phyloP scores from a whole-genome alignment of 1,140 invertebrate species.

The Drosophila pseudoananassae region DNA sequence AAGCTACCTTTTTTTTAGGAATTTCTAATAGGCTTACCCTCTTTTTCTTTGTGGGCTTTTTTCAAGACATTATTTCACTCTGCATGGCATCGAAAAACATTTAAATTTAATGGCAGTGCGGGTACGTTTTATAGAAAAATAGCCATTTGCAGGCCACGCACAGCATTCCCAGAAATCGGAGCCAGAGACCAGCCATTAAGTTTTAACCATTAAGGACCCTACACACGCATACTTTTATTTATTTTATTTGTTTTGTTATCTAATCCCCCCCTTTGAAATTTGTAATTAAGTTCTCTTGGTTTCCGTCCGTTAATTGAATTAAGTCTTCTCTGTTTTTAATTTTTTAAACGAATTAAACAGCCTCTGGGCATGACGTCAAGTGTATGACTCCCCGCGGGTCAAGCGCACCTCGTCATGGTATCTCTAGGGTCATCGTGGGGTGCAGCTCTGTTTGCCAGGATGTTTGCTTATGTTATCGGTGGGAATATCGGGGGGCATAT shows the following conservation, averaged over 20 bases:
- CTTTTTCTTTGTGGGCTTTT: slow-evolving; percentile 1
- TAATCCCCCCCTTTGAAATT: not conserved
- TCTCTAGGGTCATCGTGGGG: not conserved
- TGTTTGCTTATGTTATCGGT: slow-evolving; percentile 56
- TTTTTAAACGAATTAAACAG: slow-evolving; percentile 62
- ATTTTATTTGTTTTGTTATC: not conserved
- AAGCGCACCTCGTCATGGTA: slow-evolving; percentile 9
- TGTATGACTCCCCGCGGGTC: slow-evolving; percentile 30
- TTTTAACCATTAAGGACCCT: slow-evolving; percentile 44
- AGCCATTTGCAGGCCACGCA: not conserved
- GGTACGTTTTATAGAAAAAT: slow-evolving; percentile 61
- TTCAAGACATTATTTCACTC: not conserved
- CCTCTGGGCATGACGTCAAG: slow-evolving; percentile 19
- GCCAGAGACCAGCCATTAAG: slow-evolving; percentile 43
- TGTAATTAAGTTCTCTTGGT: slow-evolving; percentile 44
- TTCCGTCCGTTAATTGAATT: slow-evolving; percentile 68
- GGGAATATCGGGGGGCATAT: not conserved
- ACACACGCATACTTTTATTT: slow-evolving; percentile 7
- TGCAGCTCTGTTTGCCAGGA: slow-evolving; percentile 48
- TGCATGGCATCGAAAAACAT: slow-evolving; percentile 71
- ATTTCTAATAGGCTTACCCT: slow-evolving; percentile 73
- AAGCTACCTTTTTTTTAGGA: slow-evolving; percentile 38
- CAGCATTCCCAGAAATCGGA: slow-evolving; percentile 49
- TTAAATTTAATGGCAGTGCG: slow-evolving; percentile 77
- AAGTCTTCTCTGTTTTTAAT: slow-evolving; percentile 44